These are phyloP conservation scores for Leptonema lineaticorne DNA, from an alignment of 1,140 invertebrate species.

Conservation along the genomic window DNA sequence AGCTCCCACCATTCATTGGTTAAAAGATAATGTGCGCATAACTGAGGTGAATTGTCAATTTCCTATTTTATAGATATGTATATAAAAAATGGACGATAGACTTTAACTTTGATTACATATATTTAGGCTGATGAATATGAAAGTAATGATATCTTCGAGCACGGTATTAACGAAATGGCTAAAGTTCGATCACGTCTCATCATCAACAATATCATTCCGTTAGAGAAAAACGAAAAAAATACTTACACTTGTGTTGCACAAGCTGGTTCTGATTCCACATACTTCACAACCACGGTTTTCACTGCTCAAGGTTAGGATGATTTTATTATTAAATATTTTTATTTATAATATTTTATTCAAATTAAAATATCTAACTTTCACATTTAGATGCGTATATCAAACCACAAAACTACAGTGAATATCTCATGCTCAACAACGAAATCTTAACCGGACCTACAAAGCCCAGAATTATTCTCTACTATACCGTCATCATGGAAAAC, in stretches of 20 bases:
- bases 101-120: slow-evolving; percentile 5
- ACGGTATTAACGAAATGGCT: slow-evolving; percentile 56
- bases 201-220: slow-evolving; percentile 60
- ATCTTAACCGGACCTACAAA: slow-evolving; percentile 51
- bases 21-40: slow-evolving; percentile 60
- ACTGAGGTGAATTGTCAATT: slow-evolving; percentile 56
- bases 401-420: slow-evolving; percentile 43
- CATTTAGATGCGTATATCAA: background rate
- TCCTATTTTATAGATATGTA: background rate
- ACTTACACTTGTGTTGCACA: slow-evolving; percentile 72
- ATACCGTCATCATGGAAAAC: slow-evolving; percentile 57
- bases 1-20: slow-evolving; percentile 69
- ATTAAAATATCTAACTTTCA: slow-evolving; percentile 5
- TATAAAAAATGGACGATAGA: background rate
- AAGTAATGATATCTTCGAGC: slow-evolving; percentile 55
- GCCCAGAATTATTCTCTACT: slow-evolving; percentile 58
- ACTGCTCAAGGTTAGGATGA: slow-evolving; percentile 46
- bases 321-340: background rate
- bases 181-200: slow-evolving; percentile 66
- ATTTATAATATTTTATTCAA: background rate
- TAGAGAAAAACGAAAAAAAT: slow-evolving; percentile 62
- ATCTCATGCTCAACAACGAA: slow-evolving; percentile 45
- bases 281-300: slow-evolving; percentile 56
- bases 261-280: slow-evolving; percentile 60
- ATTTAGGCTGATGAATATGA: slow-evolving; percentile 51